Base-by-base conservation (phyloP, 1,140 invertebrate genomes). In the Apis laboriosa region DNA sequence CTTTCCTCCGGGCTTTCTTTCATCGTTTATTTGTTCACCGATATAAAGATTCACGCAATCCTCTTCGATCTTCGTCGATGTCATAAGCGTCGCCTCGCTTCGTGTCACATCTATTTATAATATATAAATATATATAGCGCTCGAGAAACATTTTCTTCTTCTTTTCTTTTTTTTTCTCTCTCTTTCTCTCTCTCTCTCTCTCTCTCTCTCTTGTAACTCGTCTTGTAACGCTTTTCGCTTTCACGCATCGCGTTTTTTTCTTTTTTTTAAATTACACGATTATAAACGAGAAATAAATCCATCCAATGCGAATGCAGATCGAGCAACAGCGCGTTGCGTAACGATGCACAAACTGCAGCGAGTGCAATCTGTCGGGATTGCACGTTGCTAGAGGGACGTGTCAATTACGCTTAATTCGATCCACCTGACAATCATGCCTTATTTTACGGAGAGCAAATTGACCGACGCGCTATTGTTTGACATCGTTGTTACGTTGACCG, bases 371-470 rank as follows among this genome's bases (percentile, higher is more conserved):
- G n/a, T 21, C 17, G 49, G 49, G 49, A 76, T 51, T 53, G 74
- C 43, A 15, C 74, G 49, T 24, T 3, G 28, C 24, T 19, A 24
- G 5, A 24, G 43, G 49, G 49, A 76, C n/a, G 24, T 53, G 51
- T 76, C 74, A 64, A 64, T 76, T 76, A 76, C 74, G 24, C 49
- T 76, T 76, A 76, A 76, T 76, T 76, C 60, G 49, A 60, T 60
- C 72, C 28, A 43, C 21, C 34, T 11, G 56, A 34, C 72, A 17
- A 74, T 58, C 56, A 56, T 74, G 19, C 56, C 56, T 74, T 58
- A 74, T 74, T 60, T 60, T 56, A n/a, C 19, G 24, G 8, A 19
- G 12, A 19, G 28, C 13, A 43, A 58, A 56, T 21, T 53, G 71
- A 58, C 17, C 71, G 9, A 12, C 55, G n/a, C 13, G 15, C 9